Evolutionary conservation across 2,113 vertebrate species (phyloP).

Genomic region (Antechinus stuartii): DNA sequence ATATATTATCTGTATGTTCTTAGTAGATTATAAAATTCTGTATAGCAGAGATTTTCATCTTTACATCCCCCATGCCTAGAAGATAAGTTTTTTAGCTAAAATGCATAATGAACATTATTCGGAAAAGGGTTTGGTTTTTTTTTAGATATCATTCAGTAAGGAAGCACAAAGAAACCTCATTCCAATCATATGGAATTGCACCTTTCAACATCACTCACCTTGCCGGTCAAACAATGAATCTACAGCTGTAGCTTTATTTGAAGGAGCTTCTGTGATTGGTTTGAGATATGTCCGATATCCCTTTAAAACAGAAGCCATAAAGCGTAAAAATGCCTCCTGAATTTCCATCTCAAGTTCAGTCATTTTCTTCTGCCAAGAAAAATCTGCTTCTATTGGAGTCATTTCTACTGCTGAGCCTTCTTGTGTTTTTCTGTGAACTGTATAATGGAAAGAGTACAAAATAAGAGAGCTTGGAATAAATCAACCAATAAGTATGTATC

Average conservation of each 20-base stretch:
- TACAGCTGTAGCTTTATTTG: slow-evolving; percentile 94
- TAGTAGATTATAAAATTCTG: not conserved
- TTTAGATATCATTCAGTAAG: not conserved
- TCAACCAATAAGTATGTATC: not conserved
- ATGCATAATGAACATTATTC: not conserved
- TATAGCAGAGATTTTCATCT: not conserved
- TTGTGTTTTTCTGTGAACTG: slow-evolving; percentile 87
- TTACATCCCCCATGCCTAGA: not conserved
- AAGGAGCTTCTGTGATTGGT: slow-evolving; percentile 96
- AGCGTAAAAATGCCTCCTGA: slow-evolving; percentile 96
- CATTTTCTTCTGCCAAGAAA: slow-evolving; percentile 97
- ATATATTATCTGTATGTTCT: not conserved
- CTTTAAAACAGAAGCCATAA: slow-evolving; percentile 97
- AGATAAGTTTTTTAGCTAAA: not conserved
- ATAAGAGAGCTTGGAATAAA: not conserved
- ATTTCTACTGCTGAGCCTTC: slow-evolving; percentile 92
- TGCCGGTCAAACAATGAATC: slow-evolving; percentile 97
- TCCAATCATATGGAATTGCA: slow-evolving; percentile 36
- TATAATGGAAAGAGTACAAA: slow-evolving; percentile 51
- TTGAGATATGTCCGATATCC: slow-evolving; percentile 96
- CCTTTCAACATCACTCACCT: slow-evolving; percentile 84
- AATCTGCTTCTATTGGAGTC: slow-evolving; percentile 98
- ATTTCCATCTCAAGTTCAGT: slow-evolving; percentile 95
- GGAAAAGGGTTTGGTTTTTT: not conserved
- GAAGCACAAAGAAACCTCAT: slow-evolving; percentile 35